Conservation (phyloP, 2,888 invertebrate species). For the Tridacna crocea region DNA sequence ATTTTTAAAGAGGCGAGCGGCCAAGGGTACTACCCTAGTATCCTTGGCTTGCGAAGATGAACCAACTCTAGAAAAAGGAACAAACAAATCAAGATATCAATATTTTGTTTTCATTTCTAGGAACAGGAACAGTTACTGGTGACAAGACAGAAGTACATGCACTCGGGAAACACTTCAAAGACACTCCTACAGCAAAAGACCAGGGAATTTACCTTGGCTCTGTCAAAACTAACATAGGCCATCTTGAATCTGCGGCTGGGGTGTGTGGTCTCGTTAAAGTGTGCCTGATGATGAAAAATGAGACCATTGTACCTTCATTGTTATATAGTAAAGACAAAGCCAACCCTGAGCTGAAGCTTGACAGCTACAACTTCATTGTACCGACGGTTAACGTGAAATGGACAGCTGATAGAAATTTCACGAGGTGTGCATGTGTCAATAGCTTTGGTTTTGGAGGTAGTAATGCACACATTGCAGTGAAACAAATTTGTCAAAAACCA, state of each 20-base stretch:
- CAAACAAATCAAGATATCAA: neutral
- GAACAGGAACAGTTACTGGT: constrained; percentile 74
- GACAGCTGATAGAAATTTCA: constrained; percentile 12
- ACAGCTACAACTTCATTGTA: constrained; percentile 50
- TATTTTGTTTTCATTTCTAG: constrained; percentile 40
- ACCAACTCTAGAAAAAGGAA: neutral
- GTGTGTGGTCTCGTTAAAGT: constrained; percentile 71
- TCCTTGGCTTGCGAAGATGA: too few relatives aligned
- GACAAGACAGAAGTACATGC: constrained; percentile 72
- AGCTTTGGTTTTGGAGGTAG: constrained; percentile 71
- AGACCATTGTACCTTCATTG: constrained; percentile 65
- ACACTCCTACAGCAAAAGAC: neutral
- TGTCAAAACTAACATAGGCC: constrained; percentile 73
- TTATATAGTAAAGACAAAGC: constrained; percentile 53
- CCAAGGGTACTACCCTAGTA: too few relatives aligned
- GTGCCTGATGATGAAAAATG: constrained; percentile 67
- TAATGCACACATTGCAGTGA: constrained; percentile 63
- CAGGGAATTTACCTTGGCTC: constrained; percentile 63
- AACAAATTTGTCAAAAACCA: neutral
- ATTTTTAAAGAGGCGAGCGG: too few relatives aligned
- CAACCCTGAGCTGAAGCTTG: constrained; percentile 59
- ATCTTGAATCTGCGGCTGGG: constrained; percentile 69
- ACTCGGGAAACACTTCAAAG: constrained; percentile 64
- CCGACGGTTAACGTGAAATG: constrained; percentile 50
- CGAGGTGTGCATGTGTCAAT: constrained; percentile 54